Percentiles rank a stretch among this genome's conserved stretches.
phyloP scores from a whole-genome alignment of 2,888 invertebrate species.

The Eutolmus rufibarbis region DNA sequence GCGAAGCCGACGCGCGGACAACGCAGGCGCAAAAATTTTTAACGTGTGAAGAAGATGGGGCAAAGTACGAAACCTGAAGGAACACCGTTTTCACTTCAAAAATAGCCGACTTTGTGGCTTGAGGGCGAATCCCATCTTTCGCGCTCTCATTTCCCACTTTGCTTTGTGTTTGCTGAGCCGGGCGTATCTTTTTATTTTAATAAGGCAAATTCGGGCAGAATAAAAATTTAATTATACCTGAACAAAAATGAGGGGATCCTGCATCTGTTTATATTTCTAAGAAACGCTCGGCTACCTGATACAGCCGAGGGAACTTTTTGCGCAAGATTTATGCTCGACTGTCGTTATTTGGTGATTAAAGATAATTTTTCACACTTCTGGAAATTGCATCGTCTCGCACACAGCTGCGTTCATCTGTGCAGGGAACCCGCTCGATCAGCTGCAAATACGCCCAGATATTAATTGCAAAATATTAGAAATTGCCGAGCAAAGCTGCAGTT shows the following conservation, averaged over 20 bases:
- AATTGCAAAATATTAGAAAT: slow-evolving; percentile 9
- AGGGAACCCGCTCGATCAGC: background rate
- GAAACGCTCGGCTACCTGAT: slow-evolving; percentile 31
- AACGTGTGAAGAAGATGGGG: slow-evolving; percentile 33
- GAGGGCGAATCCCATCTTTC: slow-evolving; percentile 5
- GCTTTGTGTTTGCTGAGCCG: background rate
- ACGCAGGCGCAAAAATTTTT: background rate
- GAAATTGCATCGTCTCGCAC: background rate
- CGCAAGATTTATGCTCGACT: slow-evolving; percentile 4
- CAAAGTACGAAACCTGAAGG: slow-evolving; percentile 1
- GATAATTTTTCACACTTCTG: slow-evolving; percentile 32
- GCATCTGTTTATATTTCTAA: slow-evolving; percentile 36
- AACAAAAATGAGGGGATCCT: slow-evolving; percentile 3
- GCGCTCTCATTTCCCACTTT: background rate
- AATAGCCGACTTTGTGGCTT: slow-evolving; percentile 27
- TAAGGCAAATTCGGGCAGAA: slow-evolving; percentile 8
- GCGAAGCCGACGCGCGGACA: slow-evolving; percentile 30
- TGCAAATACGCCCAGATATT: background rate
- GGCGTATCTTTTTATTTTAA: background rate
- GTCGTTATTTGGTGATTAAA: slow-evolving; percentile 32
- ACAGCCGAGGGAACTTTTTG: background rate
- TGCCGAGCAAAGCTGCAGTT: background rate
- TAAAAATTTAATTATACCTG: slow-evolving; percentile 32
- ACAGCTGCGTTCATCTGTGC: background rate
- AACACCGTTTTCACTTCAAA: slow-evolving; percentile 28